Conservation (phyloP, 2,113 vertebrate genomes). For the Girardinichthys multiradiatus region DNA sequence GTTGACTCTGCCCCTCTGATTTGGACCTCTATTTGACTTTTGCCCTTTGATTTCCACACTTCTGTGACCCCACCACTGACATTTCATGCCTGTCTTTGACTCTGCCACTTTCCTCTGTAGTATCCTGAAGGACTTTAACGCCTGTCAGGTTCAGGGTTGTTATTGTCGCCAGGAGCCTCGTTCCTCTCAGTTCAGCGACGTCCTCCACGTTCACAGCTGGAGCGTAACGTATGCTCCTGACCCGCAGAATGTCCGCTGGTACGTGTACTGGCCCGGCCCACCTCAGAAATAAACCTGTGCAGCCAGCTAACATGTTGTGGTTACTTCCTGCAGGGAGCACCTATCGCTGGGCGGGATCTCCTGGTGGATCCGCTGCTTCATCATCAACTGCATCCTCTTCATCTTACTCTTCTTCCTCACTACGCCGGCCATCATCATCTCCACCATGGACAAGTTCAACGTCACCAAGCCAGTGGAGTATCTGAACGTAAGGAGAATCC, state of each 20-base stretch:
- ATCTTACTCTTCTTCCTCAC: constrained; percentile 98
- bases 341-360: constrained; percentile 91
- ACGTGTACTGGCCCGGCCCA: constrained; percentile 27
- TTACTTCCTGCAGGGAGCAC: constrained; percentile 85
- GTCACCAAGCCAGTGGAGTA: constrained; percentile 98
- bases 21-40: neutral
- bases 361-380: constrained; percentile 97
- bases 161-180: constrained; percentile 87
- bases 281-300: neutral
- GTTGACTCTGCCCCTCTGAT: neutral
- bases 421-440: constrained; percentile 97
- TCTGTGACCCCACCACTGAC: too few relatives aligned
- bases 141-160: constrained; percentile 94
- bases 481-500: constrained; percentile 87
- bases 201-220: constrained; percentile 91
- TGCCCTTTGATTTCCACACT: too few relatives aligned
- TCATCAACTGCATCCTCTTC: constrained; percentile 97
- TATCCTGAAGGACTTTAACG: constrained; percentile 97
- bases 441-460: constrained; percentile 99
- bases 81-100: neutral
- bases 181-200: constrained; percentile 90
- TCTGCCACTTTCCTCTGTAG: constrained; percentile 66
- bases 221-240: constrained; percentile 94
- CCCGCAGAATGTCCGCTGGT: constrained; percentile 98
- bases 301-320: neutral